Evolutionary conservation across 2,888 invertebrate genomes (phyloP), one percentile per base, ranked within the genome.

Genomic region (Ditula angustiorana): DNA sequence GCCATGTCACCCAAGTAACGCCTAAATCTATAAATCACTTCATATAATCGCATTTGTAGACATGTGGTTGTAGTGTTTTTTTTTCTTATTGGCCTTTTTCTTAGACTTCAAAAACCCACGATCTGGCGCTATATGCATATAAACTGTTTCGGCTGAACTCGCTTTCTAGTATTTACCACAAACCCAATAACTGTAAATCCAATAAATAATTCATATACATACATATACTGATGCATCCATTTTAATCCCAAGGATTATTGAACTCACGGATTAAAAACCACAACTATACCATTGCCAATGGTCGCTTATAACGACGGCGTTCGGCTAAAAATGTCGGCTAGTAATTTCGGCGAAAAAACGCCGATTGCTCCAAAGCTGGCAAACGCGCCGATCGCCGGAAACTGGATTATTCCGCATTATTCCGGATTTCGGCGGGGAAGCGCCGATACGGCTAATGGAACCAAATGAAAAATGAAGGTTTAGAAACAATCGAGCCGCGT

Each of bases 401-500:
- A 58, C 46, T n/a, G 58, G 63, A 64, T 64, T 64, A 64, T 58
- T 52, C 63, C 33, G 58, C 52, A 52, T 58, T 58, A 63, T 44
- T 24, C 52, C 63, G 58, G 63, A 21, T 52, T 63, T 57, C 4
- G 30, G 28, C 13, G 33, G 21, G 41, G 35, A 35, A 56, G 57
- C 46, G 52, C 49, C 63, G 63, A 58, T 64, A 58, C 63, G 46
- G 63, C 63, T 64, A 64, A 64, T 64, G 58, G 58, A 58, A 46
- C n/a, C 28, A 33, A 64, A 64, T 66, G 61, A 61, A 56, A 61
- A 66, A 66, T 61, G 61, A 56, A 13, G 53, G 58, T 26, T 58
- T 58, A 58, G 58, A 46, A 50, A 58, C 58, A 64, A 52, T 58
- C 35, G 37, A 24, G 23, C 13, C 13, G 57, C 26, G 37, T 61